Conservation (phyloP, 2,888 invertebrate genomes). For the Serripes groenlandicus region DNA sequence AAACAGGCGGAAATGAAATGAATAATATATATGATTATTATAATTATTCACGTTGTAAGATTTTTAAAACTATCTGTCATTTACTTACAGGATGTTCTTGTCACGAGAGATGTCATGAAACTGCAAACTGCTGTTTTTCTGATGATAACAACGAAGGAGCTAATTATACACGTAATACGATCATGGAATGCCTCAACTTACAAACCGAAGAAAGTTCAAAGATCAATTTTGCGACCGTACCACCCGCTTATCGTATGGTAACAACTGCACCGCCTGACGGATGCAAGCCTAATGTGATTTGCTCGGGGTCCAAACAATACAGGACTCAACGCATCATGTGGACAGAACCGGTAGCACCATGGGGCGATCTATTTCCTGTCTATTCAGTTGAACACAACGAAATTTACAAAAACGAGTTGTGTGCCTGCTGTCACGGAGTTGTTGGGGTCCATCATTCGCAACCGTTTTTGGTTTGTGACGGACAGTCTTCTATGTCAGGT, state of each 20-base stretch:
- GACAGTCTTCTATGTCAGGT: background rate
- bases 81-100: constrained; percentile 8
- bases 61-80: too few relatives aligned
- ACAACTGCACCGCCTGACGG: background rate
- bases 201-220: background rate
- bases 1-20: too few relatives aligned
- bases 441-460: background rate
- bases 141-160: background rate
- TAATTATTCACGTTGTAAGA: too few relatives aligned
- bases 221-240: background rate
- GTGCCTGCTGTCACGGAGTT: constrained; percentile 13
- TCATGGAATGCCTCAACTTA: background rate
- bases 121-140: constrained; percentile 1
- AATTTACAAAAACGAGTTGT: constrained; percentile 3
- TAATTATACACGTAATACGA: background rate
- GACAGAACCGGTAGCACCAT: background rate
- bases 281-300: background rate
- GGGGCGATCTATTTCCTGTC: constrained; percentile 4
- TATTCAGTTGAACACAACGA: background rate
- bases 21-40: too few relatives aligned
- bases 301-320: background rate
- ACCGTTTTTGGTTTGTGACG: constrained; percentile 5
- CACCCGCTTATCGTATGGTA: background rate
- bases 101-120: background rate
- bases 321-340: background rate